Base-by-base conservation (phyloP, 1,140 invertebrate genomes). In the Rhagoletis pomonella region DNA sequence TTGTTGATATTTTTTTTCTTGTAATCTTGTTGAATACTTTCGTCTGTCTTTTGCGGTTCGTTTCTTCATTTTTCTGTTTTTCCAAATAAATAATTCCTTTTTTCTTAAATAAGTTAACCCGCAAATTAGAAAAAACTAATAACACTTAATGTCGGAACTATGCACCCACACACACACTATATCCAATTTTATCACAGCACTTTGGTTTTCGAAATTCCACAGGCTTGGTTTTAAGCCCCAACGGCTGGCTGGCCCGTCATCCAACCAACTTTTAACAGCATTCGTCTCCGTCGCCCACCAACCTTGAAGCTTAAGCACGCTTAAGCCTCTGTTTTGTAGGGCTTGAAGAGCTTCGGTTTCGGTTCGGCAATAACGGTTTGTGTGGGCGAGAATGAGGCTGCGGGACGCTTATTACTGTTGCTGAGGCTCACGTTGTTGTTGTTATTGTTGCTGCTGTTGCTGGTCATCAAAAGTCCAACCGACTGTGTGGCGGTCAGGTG, bases 281-380 rank as follows among this genome's bases (percentile, higher is more conserved):
- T 0, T 14, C 29, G 1, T 14, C 42, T 9, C 39, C 29, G 7
- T 5, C 12, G 14, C 67, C 42, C 69, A 2, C 4, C 50, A 81
- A 81, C 1, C 44, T 47, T 10, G 73, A 29, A n/a, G 44, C 47
- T 81, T 29, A 81, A 81, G 47, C 47, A 55, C 2, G 73, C 47
- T 88, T 94, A 94, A 85, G 93, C 93, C 90, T 96, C 95, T 88
- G 94, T 95, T 90, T 96, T 96, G 91, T 96, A 96, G 0, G 96
- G 96, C 90, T 96, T 95, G 89, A 96, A 96, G 17, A 96, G 91
- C 90, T 96, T 96, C 0, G 95, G 95, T 88, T 94, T 94, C 92
- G 73, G 93, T 94, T 89, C 93, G 88, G 87, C 86, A 44, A 91
- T 88, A 42, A 89, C 69, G 1, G 91, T 92, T 5, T 90, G 84